Base-by-base conservation (phyloP, 2,113 vertebrate genomes). In the Percina caprodes region DNA sequence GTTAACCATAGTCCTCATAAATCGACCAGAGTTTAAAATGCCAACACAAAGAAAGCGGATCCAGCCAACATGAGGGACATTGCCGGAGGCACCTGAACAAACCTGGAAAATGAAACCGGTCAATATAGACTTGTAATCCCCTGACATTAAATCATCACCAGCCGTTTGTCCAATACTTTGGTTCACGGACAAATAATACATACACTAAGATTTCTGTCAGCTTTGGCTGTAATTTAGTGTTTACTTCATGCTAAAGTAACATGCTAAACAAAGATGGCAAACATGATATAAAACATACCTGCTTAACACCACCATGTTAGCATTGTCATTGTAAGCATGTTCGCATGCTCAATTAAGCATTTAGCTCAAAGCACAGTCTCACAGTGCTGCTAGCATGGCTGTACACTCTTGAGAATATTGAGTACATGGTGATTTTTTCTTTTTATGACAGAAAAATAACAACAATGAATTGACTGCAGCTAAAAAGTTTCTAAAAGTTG, bases 401-500 rank as follows among this genome's bases (percentile, higher is more conserved):
- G 15, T 48, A 9, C 21, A 39, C 42, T 49, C 2, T 14, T 39
- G 39, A 39, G 39, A 10, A 39, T 39, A 39, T 39, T 59, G 1
- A 39, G 6, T 61, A 16, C 7, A 30, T 39, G 33, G 56, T 12
- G 54, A 42, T 5, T 39, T 15, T 12, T 16, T 14, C 0, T n/a
- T 35, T 66, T 66, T 54, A 4, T 4, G 4, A 48, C 9, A 6
- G 8, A 21, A 51, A 51, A 24, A 49, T 48, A 14, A 73, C 52
- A 42, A 9, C 45, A 26, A 6, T 67, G 14, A 65, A 33, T 26
- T 39, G 9, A 65, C 45, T 61, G 21, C n/a, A 42, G 24, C 18
- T 39, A n/a, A 26, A 79, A 74, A 68, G 55, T 73, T 80, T 80
- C 35, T 39, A 48, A 60, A 54, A 69, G 58, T 59, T 13, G 55